Evolutionary conservation across 2,113 vertebrate species (phyloP).

Genomic region (Lagopus muta): DNA sequence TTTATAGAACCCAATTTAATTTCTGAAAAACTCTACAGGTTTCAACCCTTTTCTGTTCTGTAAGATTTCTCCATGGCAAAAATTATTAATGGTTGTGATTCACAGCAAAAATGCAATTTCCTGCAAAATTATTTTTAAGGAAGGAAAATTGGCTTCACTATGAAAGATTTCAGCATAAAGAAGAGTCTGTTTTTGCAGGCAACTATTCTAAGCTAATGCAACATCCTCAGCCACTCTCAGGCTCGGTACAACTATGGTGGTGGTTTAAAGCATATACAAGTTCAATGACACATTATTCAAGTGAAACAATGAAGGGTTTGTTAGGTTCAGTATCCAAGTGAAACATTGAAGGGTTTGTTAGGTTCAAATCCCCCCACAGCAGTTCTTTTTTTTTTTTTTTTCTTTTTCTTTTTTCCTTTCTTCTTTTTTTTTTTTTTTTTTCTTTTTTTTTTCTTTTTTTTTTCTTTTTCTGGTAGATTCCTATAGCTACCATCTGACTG

Average conservation of each 20-base stretch:
- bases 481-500: neutral
- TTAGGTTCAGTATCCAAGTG: neutral
- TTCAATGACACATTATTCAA: neutral
- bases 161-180: neutral
- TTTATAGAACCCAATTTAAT: conserved; percentile 55
- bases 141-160: conserved; percentile 33
- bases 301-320: neutral
- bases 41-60: conserved; percentile 19
- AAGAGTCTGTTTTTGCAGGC: neutral
- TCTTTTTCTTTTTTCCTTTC: no score
- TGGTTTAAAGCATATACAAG: neutral
- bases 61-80: conserved; percentile 37
- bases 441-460: no score
- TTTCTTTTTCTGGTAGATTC: neutral
- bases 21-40: conserved; percentile 19
- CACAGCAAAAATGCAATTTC: conserved; percentile 25
- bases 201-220: neutral
- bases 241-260: neutral
- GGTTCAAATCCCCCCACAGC: no score
- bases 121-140: conserved; percentile 23
- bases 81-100: conserved; percentile 39
- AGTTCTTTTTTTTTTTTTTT: no score
- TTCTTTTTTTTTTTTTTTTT: no score
- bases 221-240: neutral
- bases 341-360: neutral